Conservation (phyloP, 2,113 vertebrate species). For the Patagioenas fasciata region DNA sequence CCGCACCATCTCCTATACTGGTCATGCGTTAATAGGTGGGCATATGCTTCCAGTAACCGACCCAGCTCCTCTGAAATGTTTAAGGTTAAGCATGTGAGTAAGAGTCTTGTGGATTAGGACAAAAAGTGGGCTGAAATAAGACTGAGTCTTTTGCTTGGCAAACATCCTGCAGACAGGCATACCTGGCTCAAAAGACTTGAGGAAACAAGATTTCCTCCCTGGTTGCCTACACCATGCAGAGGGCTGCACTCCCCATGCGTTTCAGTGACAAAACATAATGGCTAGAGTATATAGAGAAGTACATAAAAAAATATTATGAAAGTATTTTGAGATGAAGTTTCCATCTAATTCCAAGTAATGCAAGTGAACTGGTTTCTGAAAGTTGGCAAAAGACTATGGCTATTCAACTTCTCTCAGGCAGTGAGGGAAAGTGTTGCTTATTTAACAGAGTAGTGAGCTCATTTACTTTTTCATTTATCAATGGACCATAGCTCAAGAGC, state of each 20-base stretch:
- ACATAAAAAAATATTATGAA: background rate
- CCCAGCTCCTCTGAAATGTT: background rate
- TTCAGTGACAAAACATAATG: background rate
- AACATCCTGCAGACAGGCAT: fast-evolving
- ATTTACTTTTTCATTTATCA: conserved; percentile 27
- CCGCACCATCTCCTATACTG: fast-evolving
- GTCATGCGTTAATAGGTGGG: background rate
- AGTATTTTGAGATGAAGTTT: background rate
- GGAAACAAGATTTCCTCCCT: background rate
- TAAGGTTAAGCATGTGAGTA: background rate
- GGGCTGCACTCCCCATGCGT: background rate
- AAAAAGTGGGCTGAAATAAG: background rate
- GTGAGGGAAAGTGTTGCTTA: background rate
- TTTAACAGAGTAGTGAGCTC: conserved; percentile 13
- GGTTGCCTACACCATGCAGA: background rate
- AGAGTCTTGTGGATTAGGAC: background rate
- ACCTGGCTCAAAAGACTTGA: background rate
- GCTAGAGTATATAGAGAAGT: background rate
- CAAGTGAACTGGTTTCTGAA: background rate
- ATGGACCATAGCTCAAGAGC: conserved; percentile 1
- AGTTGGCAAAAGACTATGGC: background rate
- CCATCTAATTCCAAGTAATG: background rate
- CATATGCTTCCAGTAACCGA: background rate
- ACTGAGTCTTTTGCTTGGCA: background rate
- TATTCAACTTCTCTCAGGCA: background rate